phyloP scores from a whole-genome alignment of 2,888 invertebrate species.

The Entomobrya multifasciata region DNA sequence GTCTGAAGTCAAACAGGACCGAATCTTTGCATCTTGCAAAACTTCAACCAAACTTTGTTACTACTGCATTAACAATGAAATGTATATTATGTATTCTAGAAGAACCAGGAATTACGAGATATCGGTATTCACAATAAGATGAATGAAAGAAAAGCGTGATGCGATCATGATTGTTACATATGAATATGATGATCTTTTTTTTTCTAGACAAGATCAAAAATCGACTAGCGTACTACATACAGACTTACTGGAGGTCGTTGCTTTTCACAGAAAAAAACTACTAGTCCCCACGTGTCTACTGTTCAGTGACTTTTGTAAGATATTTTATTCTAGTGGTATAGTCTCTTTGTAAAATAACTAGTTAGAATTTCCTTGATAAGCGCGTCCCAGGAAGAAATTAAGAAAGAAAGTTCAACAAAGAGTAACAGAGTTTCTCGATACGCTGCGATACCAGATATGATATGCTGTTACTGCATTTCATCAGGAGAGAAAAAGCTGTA shows the following conservation, averaged over 20 bases:
- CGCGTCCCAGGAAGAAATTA: not conserved
- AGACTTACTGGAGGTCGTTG: constrained; percentile 34
- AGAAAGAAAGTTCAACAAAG: not conserved
- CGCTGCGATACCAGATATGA: too few relatives aligned
- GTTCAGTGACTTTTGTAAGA: constrained; percentile 48
- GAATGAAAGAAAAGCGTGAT: too few relatives aligned
- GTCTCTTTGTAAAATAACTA: not conserved
- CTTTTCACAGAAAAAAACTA: not conserved
- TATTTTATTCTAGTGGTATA: not conserved
- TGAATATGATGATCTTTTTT: not conserved
- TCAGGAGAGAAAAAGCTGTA: too few relatives aligned
- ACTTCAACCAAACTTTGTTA: too few relatives aligned
- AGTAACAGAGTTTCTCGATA: not conserved
- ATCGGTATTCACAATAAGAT: too few relatives aligned
- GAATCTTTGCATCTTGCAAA: too few relatives aligned
- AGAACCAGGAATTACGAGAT: too few relatives aligned
- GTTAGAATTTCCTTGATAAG: not conserved
- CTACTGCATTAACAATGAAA: too few relatives aligned
- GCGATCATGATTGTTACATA: not conserved
- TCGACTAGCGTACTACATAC: not conserved
- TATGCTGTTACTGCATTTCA: too few relatives aligned
- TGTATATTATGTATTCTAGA: not conserved
- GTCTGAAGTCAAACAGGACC: too few relatives aligned
- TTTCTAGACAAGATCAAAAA: not conserved
- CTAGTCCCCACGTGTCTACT: constrained; percentile 46